Percentiles rank a stretch among this genome's conserved stretches.
Evolutionary conservation across 2,888 invertebrate genomes (phyloP).

Genomic region (Acanthacorydalis orientalis): DNA sequence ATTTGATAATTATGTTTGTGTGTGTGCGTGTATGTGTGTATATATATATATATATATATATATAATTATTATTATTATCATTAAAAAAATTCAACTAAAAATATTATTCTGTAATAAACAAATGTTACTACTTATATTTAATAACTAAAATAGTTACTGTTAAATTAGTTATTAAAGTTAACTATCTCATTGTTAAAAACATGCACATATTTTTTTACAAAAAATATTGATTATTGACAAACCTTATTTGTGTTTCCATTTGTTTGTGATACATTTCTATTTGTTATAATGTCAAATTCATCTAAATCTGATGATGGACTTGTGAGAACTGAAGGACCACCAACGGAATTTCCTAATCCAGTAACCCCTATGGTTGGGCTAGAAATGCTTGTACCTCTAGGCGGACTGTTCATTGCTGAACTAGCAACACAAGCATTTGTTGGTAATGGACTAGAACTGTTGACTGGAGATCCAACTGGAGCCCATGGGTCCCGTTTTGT

Average conservation of each 20-base stretch:
- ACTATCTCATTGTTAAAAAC: neutral
- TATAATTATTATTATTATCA: no score
- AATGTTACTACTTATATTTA: no score
- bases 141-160: neutral
- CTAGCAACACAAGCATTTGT: neutral
- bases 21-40: no score
- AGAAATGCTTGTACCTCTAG: slow-evolving; percentile 7
- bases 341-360: neutral
- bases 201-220: no score
- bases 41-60: no score
- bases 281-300: slow-evolving; percentile 75
- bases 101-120: no score
- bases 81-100: no score
- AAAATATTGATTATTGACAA: no score
- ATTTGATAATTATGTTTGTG: no score
- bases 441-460: slow-evolving; percentile 4
- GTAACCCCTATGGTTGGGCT: neutral
- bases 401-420: neutral
- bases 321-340: slow-evolving; percentile 10
- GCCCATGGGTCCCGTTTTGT: slow-evolving; percentile 34
- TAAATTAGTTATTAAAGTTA: neutral
- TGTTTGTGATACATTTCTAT: slow-evolving; percentile 38
- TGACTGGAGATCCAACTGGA: slow-evolving; percentile 16
- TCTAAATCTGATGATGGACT: slow-evolving; percentile 54
- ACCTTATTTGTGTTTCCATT: slow-evolving; percentile 12